Conservation (phyloP, 2,113 vertebrate species). For the Corythornis madagascariensis region DNA sequence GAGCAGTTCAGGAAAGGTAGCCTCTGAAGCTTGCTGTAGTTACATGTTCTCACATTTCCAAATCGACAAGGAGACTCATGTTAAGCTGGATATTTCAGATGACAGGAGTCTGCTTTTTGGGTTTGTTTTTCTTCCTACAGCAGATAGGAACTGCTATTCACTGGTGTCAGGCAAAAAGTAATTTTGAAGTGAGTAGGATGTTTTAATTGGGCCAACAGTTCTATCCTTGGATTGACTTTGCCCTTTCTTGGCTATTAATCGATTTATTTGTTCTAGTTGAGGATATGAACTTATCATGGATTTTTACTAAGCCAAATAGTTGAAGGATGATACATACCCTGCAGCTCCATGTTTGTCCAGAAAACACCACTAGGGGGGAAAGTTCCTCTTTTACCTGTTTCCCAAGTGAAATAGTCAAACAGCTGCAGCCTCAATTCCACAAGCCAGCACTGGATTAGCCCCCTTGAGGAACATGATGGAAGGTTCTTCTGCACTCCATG, state of each 20-base stretch:
- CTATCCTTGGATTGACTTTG: not conserved
- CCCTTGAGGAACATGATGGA: not conserved
- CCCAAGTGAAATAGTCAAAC: not conserved
- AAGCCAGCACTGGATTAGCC: not conserved
- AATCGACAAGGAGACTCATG: not conserved
- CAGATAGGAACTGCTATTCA: not conserved
- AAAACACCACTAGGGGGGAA: not conserved
- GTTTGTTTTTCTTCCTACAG: not conserved
- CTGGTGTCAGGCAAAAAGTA: not conserved
- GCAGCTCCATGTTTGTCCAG: not conserved
- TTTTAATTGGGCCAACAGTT: not conserved
- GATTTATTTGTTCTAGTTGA: constrained; percentile 9
- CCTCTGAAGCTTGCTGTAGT: not conserved
- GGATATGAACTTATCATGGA: constrained; percentile 14
- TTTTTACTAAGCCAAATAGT: not conserved
- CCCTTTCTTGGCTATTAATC: not conserved
- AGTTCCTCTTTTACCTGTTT: not conserved
- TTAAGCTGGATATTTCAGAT: not conserved
- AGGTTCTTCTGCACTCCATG: not conserved
- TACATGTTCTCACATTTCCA: not conserved
- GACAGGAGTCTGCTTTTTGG: not conserved
- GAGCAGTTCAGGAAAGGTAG: not conserved
- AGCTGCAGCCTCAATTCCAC: not conserved
- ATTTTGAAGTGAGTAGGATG: not conserved
- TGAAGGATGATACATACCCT: not conserved